Evolutionary conservation across 2,888 invertebrate genomes (phyloP).

Genomic region (Apamea monoglypha): DNA sequence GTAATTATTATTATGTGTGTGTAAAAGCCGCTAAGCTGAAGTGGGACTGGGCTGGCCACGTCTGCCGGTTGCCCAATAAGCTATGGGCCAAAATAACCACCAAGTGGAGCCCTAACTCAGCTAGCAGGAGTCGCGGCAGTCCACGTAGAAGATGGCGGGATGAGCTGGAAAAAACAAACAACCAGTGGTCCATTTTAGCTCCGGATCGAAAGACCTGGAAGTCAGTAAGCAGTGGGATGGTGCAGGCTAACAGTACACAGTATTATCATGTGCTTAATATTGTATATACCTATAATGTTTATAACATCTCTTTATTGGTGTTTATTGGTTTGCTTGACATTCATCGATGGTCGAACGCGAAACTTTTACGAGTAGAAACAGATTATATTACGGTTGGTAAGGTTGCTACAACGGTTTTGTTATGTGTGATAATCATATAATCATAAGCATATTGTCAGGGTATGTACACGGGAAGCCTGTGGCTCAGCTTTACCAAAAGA

Average conservation of each 20-base stretch:
- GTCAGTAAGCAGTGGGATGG: not conserved
- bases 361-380: slow-evolving; percentile 12
- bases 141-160: not conserved
- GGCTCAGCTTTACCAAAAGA: too few relatives aligned
- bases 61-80: not conserved
- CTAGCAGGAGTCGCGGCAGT: not conserved
- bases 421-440: not conserved
- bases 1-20: slow-evolving; percentile 34
- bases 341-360: slow-evolving; percentile 9
- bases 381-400: slow-evolving; percentile 23
- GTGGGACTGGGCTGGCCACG: not conserved
- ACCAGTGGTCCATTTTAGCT: not conserved
- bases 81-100: not conserved
- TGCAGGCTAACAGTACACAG: not conserved
- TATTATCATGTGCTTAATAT: slow-evolving; percentile 37
- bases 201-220: not conserved
- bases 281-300: too few relatives aligned
- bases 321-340: slow-evolving; percentile 34
- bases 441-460: too few relatives aligned
- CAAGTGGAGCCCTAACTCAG: not conserved
- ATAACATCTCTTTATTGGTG: slow-evolving; percentile 19
- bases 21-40: not conserved
- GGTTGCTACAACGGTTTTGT: slow-evolving; percentile 1
- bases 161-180: not conserved
- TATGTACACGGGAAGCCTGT: too few relatives aligned